These are phyloP conservation scores for Paramuricea clavata DNA, from an alignment of 92 coral and sea anemone species.

Conservation along the genomic window DNA sequence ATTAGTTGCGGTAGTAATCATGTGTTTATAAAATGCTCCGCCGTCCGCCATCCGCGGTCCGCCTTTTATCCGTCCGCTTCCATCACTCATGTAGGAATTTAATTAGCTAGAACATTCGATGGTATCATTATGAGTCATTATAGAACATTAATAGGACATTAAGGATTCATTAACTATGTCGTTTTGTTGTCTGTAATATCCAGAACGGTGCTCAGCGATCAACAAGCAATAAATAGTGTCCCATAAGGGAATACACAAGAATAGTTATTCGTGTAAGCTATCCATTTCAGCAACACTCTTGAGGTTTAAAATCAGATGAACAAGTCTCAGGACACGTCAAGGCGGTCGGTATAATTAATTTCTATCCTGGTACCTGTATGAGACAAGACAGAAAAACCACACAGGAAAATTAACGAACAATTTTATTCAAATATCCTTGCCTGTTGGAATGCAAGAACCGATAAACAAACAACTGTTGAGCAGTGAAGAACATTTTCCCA, in stretches of 20 bases:
- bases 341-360: not conserved
- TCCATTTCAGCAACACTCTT: not conserved
- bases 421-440: not conserved
- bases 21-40: too few species aligned
- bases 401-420: not conserved
- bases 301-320: slow-evolving; percentile 7
- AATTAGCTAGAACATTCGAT: too few species aligned
- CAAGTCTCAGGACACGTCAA: too few species aligned
- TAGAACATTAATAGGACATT: not conserved
- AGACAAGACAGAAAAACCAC: too few species aligned
- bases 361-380: too few species aligned
- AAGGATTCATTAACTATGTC: not conserved
- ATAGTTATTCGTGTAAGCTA: not conserved
- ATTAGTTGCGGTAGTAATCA: too few species aligned
- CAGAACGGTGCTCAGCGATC: not conserved
- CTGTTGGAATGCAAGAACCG: not conserved
- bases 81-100: too few species aligned
- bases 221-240: slow-evolving; percentile 27
- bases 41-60: too few species aligned
- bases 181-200: not conserved
- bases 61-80: too few species aligned
- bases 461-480: not conserved
- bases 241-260: slow-evolving; percentile 30
- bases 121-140: too few species aligned
- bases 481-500: not conserved